Evolutionary conservation across 2,113 vertebrate genomes (phyloP).

Genomic region (Haemorhous mexicanus): DNA sequence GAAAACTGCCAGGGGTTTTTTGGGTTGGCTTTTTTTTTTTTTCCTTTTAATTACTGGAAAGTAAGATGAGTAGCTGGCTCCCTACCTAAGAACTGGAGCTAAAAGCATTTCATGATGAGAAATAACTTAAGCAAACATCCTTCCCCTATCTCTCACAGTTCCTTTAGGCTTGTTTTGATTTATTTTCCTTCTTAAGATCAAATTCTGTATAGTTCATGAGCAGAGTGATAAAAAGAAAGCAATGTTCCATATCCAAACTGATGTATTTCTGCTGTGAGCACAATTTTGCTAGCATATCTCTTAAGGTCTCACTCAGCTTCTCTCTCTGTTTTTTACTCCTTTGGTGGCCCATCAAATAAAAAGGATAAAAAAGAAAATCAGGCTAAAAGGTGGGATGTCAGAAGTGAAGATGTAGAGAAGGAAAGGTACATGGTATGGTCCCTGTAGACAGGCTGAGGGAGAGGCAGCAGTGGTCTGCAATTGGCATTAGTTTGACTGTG

Average conservation of each 20-base stretch:
- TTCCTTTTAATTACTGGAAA: not conserved
- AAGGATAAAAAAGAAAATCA: not conserved
- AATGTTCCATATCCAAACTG: not conserved
- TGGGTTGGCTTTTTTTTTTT: not conserved
- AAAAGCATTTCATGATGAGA: conserved; percentile 1
- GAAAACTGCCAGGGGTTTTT: not conserved
- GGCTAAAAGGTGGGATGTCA: not conserved
- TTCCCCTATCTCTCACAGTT: not conserved
- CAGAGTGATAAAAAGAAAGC: conserved; percentile 9
- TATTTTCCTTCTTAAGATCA: not conserved
- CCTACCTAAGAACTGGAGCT: not conserved
- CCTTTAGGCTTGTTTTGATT: not conserved
- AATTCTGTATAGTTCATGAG: conserved; percentile 1
- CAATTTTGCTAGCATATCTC: not conserved
- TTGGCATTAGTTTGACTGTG: not conserved
- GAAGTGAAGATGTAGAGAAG: not conserved
- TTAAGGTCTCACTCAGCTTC: not conserved
- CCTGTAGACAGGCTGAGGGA: not conserved
- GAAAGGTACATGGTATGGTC: not conserved
- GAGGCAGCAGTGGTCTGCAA: not conserved
- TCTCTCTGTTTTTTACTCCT: not conserved
- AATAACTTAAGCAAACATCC: conserved; percentile 15
- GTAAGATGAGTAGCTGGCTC: not conserved
- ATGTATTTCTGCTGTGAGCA: not conserved
- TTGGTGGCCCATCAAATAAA: not conserved